Percentiles rank a stretch among this genome's conserved stretches.
phyloP scores from a whole-genome alignment of 1,140 invertebrate species.

The Maconellicoccus hirsutus region DNA sequence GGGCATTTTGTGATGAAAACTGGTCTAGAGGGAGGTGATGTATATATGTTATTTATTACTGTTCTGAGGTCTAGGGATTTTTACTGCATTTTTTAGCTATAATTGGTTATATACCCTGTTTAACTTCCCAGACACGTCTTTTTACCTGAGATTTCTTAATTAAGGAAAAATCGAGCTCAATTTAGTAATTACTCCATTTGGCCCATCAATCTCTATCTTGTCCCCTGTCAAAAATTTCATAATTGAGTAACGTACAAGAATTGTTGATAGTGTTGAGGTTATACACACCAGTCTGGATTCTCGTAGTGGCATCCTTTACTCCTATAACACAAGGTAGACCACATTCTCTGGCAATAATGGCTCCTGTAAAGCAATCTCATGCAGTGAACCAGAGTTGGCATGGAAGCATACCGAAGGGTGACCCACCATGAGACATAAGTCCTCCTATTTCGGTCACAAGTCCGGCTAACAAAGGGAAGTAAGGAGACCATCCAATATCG shows the following conservation, averaged over 20 bases:
- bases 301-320: constrained; percentile 49
- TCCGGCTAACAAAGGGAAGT: constrained; percentile 66
- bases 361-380: constrained; percentile 44
- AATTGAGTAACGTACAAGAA: too few relatives aligned
- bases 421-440: constrained; percentile 64
- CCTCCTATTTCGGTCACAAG: constrained; percentile 77
- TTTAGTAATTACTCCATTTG: neutral
- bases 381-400: neutral
- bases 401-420: too few relatives aligned
- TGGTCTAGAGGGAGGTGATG: too few relatives aligned
- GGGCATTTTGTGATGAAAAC: too few relatives aligned
- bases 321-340: constrained; percentile 72
- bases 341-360: constrained; percentile 78
- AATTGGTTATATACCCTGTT: too few relatives aligned
- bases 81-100: too few relatives aligned
- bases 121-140: too few relatives aligned
- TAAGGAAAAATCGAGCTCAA: too few relatives aligned
- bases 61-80: too few relatives aligned
- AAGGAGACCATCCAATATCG: constrained; percentile 78
- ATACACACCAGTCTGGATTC: constrained; percentile 52
- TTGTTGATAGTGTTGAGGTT: neutral
- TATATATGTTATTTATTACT: too few relatives aligned
- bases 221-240: neutral
- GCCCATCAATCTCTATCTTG: neutral
- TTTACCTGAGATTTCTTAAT: too few relatives aligned